Percentiles rank a stretch among this genome's conserved stretches.
These are phyloP conservation scores for Sardinella longiceps DNA, from an alignment of 2,797 vertebrate genomes.

Conservation along the genomic window DNA sequence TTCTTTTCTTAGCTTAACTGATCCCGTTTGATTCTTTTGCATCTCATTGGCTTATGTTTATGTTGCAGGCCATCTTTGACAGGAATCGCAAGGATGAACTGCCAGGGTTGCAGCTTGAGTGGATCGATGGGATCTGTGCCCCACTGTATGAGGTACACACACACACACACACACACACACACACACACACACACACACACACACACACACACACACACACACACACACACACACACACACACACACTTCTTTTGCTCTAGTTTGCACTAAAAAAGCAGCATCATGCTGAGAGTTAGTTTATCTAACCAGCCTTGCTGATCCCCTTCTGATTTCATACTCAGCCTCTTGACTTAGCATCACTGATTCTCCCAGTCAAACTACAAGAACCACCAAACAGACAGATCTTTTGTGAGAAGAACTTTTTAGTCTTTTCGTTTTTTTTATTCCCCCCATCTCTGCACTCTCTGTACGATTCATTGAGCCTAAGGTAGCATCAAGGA, in stretches of 20 bases:
- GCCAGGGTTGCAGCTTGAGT: constrained; percentile 93
- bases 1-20: background rate
- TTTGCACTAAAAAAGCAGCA: background rate
- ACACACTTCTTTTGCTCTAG: background rate
- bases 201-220: constrained; percentile 35
- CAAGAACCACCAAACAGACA: background rate
- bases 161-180: constrained; percentile 52
- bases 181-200: no score
- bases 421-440: background rate
- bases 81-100: constrained; percentile 99
- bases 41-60: constrained; percentile 38
- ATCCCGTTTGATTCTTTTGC: background rate
- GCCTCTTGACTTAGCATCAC: background rate
- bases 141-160: constrained; percentile 91
- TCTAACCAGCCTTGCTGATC: background rate
- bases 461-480: constrained; percentile 46
- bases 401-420: background rate
- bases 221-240: constrained; percentile 22
- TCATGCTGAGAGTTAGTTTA: background rate
- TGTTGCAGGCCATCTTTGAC: constrained; percentile 95
- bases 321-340: background rate
- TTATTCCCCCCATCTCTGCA: background rate
- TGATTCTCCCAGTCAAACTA: background rate
- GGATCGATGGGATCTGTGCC: constrained; percentile 97
- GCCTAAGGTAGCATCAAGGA: constrained; percentile 26